Percentiles rank a stretch among this genome's conserved stretches.
phyloP scores from a whole-genome alignment of 1,140 invertebrate species.

The Andrena cerasifolii region DNA sequence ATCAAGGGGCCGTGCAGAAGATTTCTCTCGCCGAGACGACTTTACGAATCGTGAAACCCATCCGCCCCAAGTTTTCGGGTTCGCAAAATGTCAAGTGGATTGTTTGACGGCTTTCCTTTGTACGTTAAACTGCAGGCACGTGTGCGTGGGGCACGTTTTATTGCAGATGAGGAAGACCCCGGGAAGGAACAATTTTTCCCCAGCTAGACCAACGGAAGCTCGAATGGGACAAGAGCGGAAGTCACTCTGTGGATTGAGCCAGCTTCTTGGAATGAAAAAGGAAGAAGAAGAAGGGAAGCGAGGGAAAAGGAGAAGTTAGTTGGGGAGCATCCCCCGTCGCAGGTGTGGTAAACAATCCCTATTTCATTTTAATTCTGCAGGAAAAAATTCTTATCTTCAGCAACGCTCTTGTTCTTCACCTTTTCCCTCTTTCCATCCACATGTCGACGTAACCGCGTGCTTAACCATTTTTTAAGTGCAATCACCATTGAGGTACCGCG shows the following conservation, averaged over 20 bases:
- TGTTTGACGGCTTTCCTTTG: not conserved
- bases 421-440: not conserved
- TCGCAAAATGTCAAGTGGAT: constrained; percentile 24
- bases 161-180: constrained; percentile 13
- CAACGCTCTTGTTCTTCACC: not conserved
- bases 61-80: not conserved
- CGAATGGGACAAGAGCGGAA: constrained; percentile 43
- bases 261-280: constrained; percentile 32
- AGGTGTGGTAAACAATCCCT: constrained; percentile 51
- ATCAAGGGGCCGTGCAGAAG: no score
- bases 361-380: constrained; percentile 38
- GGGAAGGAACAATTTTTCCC: constrained; percentile 33
- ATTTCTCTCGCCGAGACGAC: not conserved
- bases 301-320: constrained; percentile 40
- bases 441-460: not conserved
- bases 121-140: not conserved
- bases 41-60: not conserved
- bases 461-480: not conserved
- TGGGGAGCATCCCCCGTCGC: constrained; percentile 32
- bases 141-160: constrained; percentile 11
- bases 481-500: not conserved
- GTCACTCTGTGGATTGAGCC: constrained; percentile 38
- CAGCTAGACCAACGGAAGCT: constrained; percentile 20
- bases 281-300: not conserved
- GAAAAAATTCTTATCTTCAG: constrained; percentile 35